Evolutionary conservation across 2,797 vertebrate species (phyloP), one percentile per base, ranked within the genome.

Genomic region (Botia almorhae): DNA sequence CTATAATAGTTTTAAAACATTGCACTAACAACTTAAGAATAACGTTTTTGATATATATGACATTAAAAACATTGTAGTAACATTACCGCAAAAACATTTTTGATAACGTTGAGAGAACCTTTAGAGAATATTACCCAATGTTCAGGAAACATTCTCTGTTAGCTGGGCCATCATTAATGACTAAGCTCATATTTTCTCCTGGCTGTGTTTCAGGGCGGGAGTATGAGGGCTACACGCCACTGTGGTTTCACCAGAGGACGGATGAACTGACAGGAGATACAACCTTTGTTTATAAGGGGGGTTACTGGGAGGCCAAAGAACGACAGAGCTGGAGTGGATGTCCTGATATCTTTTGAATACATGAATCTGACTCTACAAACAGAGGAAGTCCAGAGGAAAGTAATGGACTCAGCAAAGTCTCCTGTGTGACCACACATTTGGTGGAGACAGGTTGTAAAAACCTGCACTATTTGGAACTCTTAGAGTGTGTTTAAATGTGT

Each of bases 221-320:
- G 83, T 94, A 94, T 0, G 96, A 98, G 70, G 89, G 90, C 33
- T 96, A 98, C 90, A 89, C 88, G 86, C 98, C 98, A 0, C 84
- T 96, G 90, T 99, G 98, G 98, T 99, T 99, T 67, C 95, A 98
- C 88, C 94, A 96, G 92, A 96, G 93, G 91, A 93, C 92, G 76
- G 93, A 98, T 81, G 92, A 96, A 0, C 2, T 95, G 84, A 98
- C 96, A 0, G 96, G 96, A 81, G 97, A 99, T 89, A 95, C 91
- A 7, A 93, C 90, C 90, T 99, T 94, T 50, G 87, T 97, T 82
- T 99, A 99, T 90, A 98, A 95, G 87, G 98, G 98, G 0, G 97
- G 97, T 76, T 99, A 99, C 93, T 99, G 98, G 98, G 98, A 99
- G 90, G 86, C 94, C 63, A 99, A 99, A 90, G 97, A 98, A 53